phyloP scores from a whole-genome alignment of 2,888 invertebrate genomes.

The Cephus sareptanus region DNA sequence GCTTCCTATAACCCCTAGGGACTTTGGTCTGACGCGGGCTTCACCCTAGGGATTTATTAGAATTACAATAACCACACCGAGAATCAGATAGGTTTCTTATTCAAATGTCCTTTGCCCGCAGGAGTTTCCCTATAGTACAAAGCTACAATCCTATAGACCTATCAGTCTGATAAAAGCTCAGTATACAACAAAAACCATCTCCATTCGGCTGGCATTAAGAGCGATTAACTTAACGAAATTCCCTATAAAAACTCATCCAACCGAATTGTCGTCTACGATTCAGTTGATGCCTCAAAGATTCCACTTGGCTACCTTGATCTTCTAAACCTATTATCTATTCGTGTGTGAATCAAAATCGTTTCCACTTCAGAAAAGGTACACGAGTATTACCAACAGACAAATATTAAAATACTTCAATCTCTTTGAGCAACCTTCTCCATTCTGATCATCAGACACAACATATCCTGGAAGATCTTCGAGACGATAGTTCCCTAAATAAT shows the following conservation, averaged over 20 bases:
- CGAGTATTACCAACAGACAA: background rate
- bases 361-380: background rate
- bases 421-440: background rate
- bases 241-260: background rate
- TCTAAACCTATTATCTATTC: background rate
- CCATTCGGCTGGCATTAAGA: background rate
- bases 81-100: slow-evolving; percentile 6
- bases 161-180: background rate
- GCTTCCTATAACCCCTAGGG: background rate
- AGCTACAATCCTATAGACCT: background rate
- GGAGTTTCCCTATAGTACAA: background rate
- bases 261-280: background rate
- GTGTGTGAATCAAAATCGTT: background rate
- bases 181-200: background rate
- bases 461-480: background rate
- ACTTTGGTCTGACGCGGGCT: background rate
- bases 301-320: background rate
- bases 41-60: background rate
- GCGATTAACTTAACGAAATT: background rate
- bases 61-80: slow-evolving; percentile 3
- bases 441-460: background rate
- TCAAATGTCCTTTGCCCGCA: background rate
- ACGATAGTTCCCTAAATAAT: background rate
- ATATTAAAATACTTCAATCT: background rate
- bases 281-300: background rate